phyloP scores from a whole-genome alignment of 2,888 invertebrate species.

The Lacanobia wlatinum region DNA sequence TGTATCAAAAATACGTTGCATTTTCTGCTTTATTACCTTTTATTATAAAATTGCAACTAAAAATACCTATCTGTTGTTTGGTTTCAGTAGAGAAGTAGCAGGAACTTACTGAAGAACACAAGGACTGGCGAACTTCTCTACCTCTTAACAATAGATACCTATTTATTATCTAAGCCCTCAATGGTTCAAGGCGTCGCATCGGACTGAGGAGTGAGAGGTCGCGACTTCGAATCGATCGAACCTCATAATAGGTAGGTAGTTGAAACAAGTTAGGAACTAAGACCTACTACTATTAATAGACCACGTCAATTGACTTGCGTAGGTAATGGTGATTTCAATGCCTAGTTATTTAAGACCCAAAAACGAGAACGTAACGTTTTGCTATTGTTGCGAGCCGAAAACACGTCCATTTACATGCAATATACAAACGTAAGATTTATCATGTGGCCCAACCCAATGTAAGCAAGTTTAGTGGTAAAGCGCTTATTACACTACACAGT shows the following conservation, averaged over 20 bases:
- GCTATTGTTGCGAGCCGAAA: not conserved
- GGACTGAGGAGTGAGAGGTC: not conserved
- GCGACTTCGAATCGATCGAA: constrained; percentile 1
- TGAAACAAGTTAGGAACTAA: not conserved
- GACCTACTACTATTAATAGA: no score
- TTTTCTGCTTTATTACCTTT: not conserved
- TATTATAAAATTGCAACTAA: not conserved
- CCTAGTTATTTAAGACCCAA: no score
- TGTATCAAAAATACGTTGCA: not conserved
- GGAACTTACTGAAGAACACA: not conserved
- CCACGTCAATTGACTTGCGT: no score
- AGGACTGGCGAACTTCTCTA: not conserved
- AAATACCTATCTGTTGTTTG: not conserved
- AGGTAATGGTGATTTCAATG: no score
- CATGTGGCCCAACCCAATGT: no score
- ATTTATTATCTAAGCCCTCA: not conserved
- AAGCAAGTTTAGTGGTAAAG: no score
- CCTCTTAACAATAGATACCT: not conserved
- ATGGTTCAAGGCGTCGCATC: not conserved
- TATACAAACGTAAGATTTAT: no score
- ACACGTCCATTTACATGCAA: no score
- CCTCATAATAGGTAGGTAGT: not conserved
- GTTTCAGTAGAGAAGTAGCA: not conserved
- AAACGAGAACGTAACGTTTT: not conserved
- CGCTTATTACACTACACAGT: no score